phyloP scores from a whole-genome alignment of 2,797 vertebrate genomes.

The Phaenicophaeus curvirostris region DNA sequence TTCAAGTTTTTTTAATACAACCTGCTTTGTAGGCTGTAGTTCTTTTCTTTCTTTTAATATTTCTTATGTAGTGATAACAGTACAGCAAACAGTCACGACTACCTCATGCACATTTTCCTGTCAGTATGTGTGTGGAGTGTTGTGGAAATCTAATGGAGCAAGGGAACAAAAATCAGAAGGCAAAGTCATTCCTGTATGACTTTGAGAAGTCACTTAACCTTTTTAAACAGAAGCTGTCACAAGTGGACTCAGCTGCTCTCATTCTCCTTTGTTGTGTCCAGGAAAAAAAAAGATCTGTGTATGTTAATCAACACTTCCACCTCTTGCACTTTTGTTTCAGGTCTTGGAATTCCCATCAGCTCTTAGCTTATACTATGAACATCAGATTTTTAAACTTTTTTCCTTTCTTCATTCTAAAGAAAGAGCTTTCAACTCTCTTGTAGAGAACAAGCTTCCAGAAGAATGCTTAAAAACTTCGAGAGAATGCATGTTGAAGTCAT shows the following conservation, averaged over 20 bases:
- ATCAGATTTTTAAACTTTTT: neutral
- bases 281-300: neutral
- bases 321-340: neutral
- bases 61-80: neutral
- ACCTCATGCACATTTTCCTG: constrained; percentile 26
- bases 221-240: constrained; percentile 2
- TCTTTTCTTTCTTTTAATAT: neutral
- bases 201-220: constrained; percentile 41
- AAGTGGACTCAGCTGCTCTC: neutral
- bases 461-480: neutral
- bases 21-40: neutral
- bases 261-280: neutral
- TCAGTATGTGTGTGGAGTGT: neutral
- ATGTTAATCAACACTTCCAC: neutral
- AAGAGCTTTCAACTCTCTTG: neutral
- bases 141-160: constrained; percentile 36
- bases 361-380: neutral
- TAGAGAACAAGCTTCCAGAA: neutral
- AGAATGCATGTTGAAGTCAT: neutral
- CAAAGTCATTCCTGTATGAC: neutral
- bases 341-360: neutral
- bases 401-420: neutral
- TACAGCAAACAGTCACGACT: neutral
- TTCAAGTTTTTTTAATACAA: neutral
- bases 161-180: constrained; percentile 1